phyloP scores from a whole-genome alignment of 1,140 invertebrate genomes.

The Oncopeltus fasciatus region DNA sequence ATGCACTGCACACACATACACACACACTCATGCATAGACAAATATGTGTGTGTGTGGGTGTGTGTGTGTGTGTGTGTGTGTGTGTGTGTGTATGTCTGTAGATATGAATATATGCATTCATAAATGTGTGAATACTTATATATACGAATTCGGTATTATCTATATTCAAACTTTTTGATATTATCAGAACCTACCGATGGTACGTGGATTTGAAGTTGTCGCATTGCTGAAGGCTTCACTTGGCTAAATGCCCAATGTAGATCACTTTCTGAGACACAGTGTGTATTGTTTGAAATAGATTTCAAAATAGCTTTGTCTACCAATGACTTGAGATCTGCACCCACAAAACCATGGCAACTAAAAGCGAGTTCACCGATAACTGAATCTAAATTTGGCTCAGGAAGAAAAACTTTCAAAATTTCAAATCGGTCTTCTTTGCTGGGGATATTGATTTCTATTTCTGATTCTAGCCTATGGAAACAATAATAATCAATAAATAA shows the following conservation, averaged over 20 bases:
- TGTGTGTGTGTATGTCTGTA: no score
- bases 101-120: no score
- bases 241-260: slow-evolving; percentile 46
- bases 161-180: no score
- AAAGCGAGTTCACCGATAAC: slow-evolving; percentile 48
- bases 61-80: no score
- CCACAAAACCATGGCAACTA: slow-evolving; percentile 74
- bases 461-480: slow-evolving; percentile 49
- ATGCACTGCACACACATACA: no score
- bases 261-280: slow-evolving; percentile 33
- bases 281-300: slow-evolving; percentile 29
- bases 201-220: slow-evolving; percentile 69
- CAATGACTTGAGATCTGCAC: slow-evolving; percentile 64
- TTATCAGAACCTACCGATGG: slow-evolving; percentile 55
- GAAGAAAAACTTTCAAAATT: slow-evolving; percentile 49
- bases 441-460: slow-evolving; percentile 75
- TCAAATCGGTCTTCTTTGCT: slow-evolving; percentile 44
- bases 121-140: no score
- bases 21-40: no score
- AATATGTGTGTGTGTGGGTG: no score
- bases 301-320: slow-evolving; percentile 52
- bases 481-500: neutral
- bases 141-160: no score
- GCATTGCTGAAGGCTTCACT: slow-evolving; percentile 78
- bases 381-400: slow-evolving; percentile 37